Base-by-base conservation (phyloP, 2,888 invertebrate species). In the Pecten maximus region DNA sequence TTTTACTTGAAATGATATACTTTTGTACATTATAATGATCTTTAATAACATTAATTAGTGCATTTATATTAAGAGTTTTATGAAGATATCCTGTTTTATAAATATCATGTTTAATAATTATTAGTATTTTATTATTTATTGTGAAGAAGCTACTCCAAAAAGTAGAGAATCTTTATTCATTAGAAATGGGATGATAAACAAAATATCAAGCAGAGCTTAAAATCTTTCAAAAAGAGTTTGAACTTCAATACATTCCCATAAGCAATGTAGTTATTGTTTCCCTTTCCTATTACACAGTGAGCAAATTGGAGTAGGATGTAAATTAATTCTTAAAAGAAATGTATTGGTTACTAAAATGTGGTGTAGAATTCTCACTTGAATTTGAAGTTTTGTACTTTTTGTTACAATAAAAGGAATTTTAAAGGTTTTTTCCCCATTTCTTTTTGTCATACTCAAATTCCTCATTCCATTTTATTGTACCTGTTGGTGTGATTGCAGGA, bases 351-450 rank as follows among this genome's bases (percentile, higher is more conserved):
- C 28, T 87, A 87, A 87, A 35, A 87, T 87, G 28, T 87, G n/a
- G 40, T 87, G n/a, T 16, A 6, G 2, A 87, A 87, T 19, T 19
- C 40, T 35, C 2, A 40, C 16, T 19, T 87, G 87, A 40, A 87
- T 23, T n/a, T 87, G 87, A 2, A 87, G 87, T 40, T 87, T 87
- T 40, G 87, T 87, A 40, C 19, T 87, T 87, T 40, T 35, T 28
- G 87, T 87, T 8, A 87, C 40, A 87, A 23, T 12, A 19, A 87
- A 87, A 40, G 87, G 35, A 87, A 10, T 87, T 87, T 40, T 87
- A 40, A 28, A 87, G 16, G 40, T 40, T 87, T 40, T 19, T 8
- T 16, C 40, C n/a, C 40, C 3, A 40, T 8, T 40, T 40, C 0
- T 2, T 12, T 87, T 40, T 40, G 16, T 40, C 19, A 87, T 3